phyloP scores from a whole-genome alignment of 2,888 invertebrate genomes.

The Chironomus tentans region DNA sequence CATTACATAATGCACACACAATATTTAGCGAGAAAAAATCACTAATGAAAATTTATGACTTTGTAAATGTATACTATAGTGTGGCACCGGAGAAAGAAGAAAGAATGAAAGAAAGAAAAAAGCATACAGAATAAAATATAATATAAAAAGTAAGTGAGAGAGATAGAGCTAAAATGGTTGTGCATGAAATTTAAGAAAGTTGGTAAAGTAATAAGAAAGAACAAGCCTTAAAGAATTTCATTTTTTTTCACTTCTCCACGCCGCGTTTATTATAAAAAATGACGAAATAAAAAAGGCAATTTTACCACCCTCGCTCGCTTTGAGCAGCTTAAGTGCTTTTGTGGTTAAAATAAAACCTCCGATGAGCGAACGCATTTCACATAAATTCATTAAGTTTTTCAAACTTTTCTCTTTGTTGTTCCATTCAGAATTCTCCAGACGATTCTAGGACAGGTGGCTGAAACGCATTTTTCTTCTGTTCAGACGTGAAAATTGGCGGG shows the following conservation, averaged over 20 bases:
- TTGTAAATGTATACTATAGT: constrained; percentile 12
- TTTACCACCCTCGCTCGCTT: background rate
- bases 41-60: constrained; percentile 26
- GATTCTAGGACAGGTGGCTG: background rate
- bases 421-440: too few relatives aligned
- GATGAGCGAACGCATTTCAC: constrained; percentile 22
- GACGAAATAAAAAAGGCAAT: constrained; percentile 22
- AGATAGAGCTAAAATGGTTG: background rate
- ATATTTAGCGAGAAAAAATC: constrained; percentile 22
- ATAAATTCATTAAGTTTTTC: constrained; percentile 24
- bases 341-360: background rate
- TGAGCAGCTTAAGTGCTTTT: background rate
- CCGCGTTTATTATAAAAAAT: constrained; percentile 23
- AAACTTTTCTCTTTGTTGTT: background rate
- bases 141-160: background rate
- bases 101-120: background rate
- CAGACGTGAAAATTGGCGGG: too few relatives aligned
- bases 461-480: too few relatives aligned
- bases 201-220: background rate
- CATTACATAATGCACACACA: constrained; percentile 23
- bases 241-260: background rate
- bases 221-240: constrained; percentile 9
- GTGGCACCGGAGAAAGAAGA: constrained; percentile 4
- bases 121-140: background rate
- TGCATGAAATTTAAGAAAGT: constrained; percentile 13